phyloP scores from a whole-genome alignment of 2,797 vertebrate species.

The Ciconia nigra region DNA sequence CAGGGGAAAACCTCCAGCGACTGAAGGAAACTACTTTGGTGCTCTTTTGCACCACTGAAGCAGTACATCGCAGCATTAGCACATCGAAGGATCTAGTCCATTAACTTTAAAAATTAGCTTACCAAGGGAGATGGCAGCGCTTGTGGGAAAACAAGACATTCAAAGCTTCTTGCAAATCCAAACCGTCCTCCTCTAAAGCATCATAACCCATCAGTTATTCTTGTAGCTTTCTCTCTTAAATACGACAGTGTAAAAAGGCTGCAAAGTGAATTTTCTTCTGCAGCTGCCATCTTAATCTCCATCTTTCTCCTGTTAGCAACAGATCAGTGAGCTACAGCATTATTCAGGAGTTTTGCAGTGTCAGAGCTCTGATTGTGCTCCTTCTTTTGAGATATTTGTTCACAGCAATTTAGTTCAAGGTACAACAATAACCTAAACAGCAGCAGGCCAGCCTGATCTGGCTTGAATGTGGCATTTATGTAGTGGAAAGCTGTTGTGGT shows the following conservation, averaged over 20 bases:
- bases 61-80: neutral
- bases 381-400: neutral
- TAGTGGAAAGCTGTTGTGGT: neutral
- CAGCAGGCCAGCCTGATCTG: neutral
- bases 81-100: neutral
- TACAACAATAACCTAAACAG: neutral
- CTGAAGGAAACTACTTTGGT: neutral
- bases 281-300: neutral
- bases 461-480: rapidly evolving
- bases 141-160: neutral
- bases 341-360: neutral
- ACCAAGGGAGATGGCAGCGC: neutral
- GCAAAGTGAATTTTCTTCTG: neutral
- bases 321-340: neutral
- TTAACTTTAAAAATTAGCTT: constrained; percentile 41
- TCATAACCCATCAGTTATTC: neutral
- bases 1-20: neutral
- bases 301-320: neutral
- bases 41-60: neutral
- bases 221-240: neutral
- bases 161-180: constrained; percentile 16
- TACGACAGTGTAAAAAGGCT: neutral
- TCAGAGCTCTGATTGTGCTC: neutral
- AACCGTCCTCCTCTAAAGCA: neutral
- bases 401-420: neutral